These are phyloP conservation scores for Tyrannus savana DNA, from an alignment of 2,113 vertebrate genomes.

Conservation along the genomic window DNA sequence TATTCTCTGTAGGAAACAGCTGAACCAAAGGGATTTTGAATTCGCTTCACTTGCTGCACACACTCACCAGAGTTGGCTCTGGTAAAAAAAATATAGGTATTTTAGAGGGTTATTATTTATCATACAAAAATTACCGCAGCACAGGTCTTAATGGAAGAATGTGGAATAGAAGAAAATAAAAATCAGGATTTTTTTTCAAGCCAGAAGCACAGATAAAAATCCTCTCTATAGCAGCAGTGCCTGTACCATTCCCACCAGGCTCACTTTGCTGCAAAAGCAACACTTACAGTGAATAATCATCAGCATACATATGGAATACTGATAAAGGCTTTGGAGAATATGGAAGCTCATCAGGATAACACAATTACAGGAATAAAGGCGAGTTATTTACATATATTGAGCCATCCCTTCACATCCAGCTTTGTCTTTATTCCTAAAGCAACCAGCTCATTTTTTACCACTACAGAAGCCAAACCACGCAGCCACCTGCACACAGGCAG, in stretches of 20 bases:
- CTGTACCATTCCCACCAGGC: slow-evolving; percentile 11
- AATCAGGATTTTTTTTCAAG: neutral
- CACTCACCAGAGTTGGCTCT: neutral
- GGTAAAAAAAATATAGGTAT: neutral
- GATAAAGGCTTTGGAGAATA: neutral
- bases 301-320: neutral
- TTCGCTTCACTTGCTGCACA: neutral
- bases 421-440: neutral
- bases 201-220: neutral
- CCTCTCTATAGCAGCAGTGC: neutral
- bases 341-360: neutral
- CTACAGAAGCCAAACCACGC: neutral
- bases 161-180: neutral
- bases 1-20: neutral
- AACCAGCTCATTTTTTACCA: neutral
- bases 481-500: neutral
- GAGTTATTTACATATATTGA: neutral
- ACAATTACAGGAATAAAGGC: neutral
- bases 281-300: neutral
- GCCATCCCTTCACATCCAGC: neutral
- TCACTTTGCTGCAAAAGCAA: slow-evolving; percentile 1
- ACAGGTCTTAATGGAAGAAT: neutral
- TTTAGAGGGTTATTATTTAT: neutral
- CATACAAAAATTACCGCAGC: neutral
- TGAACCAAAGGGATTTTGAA: slow-evolving; percentile 5